Evolutionary conservation across 2,113 vertebrate genomes (phyloP), one percentile per base, ranked within the genome.

Genomic region (Tympanuchus pallidicinctus): DNA sequence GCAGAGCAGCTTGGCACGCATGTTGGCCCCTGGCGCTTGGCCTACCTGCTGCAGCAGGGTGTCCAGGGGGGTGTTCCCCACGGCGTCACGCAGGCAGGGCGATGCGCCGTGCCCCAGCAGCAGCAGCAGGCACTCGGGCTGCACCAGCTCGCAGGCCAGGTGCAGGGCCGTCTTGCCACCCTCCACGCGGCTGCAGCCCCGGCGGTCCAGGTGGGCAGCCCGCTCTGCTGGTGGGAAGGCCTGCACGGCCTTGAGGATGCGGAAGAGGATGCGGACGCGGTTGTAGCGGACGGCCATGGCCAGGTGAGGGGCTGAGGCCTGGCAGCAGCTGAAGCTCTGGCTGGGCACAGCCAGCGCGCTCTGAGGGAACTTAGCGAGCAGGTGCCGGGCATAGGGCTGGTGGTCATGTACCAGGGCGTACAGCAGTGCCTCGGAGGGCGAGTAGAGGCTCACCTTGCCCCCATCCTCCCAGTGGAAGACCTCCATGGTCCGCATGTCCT

Each of bases 391-490:
- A 13, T 99, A 99, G 74, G 98, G 98, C 93, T 97, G 98, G 97
- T 99, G 99, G 96, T 99, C 98, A 45, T 99, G 99, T 61, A 99
- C 98, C 27, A 99, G 97, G 1, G 99, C 98, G 19, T 99, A 99
- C 5, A 99, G 98, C 86, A 99, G 97, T 9, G 99, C 99, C 82
- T 99, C 99, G 0, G 98, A 98, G 2, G 99, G 98, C 6, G 98
- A 98, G 96, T 98, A 99, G 65, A 97, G 83, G 77, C 98, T 97
- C 30, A 98, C 98, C 43, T 96, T 98, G 17, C 99, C 99, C 8
- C 98, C 98, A 18, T 98, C 98, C 67, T 99, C 99, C 99, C 99
- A 99, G 96, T 99, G 98, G 92, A 99, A 98, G 13, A 97, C 99
- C 95, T 99, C 99, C 97, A 98, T 99, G 57, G 97, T 96, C 60